Conservation (phyloP, 2,113 vertebrate genomes). For the Triplophysa dalaica region DNA sequence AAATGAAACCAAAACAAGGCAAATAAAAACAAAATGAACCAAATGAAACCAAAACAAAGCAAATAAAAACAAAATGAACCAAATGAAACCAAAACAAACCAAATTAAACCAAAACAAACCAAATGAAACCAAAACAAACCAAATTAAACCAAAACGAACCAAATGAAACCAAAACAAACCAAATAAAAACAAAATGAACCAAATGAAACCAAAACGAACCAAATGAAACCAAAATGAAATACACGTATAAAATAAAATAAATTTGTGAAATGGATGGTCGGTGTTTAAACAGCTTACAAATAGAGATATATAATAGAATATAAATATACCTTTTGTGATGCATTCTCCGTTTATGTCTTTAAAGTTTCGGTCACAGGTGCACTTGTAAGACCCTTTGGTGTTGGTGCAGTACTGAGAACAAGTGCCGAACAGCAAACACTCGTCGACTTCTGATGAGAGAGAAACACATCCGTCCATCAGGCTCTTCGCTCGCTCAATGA, state of each 20-base stretch:
- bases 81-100: no score
- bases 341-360: conserved; percentile 79
- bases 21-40: no score
- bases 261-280: no score
- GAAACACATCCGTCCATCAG: neutral
- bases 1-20: no score
- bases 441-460: conserved; percentile 77
- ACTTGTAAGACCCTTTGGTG: conserved; percentile 82
- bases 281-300: no score
- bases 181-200: neutral
- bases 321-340: conserved; percentile 78
- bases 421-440: conserved; percentile 80
- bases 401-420: conserved; percentile 84
- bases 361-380: conserved; percentile 81
- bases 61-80: no score
- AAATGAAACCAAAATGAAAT: neutral
- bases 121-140: no score
- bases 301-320: neutral
- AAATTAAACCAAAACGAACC: no score
- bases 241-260: no score
- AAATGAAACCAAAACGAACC: neutral
- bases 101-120: no score
- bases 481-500: neutral
- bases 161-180: neutral
- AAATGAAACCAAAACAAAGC: no score